Conservation (phyloP, 2,888 invertebrate genomes). For the Drosophila maculinotata region DNA sequence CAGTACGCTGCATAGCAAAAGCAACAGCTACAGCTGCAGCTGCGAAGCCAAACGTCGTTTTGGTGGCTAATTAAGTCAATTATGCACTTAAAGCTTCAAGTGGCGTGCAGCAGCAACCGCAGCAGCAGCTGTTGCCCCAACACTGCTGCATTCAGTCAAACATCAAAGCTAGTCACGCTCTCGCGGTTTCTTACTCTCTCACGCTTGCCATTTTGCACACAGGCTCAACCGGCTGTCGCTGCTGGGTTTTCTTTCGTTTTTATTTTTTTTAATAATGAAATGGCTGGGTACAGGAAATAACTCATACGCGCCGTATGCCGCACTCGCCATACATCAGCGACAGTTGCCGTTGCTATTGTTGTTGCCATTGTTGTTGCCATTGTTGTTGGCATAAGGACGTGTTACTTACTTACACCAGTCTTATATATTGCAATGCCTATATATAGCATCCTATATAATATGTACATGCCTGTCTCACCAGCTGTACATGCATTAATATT, state of each 20-base stretch:
- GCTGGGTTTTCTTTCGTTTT: no score
- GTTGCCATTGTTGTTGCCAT: constrained; percentile 23
- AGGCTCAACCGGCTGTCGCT: constrained; percentile 21
- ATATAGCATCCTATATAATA: constrained; percentile 34
- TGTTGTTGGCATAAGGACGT: constrained; percentile 65
- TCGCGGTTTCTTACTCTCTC: constrained; percentile 12
- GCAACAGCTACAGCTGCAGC: constrained; percentile 13
- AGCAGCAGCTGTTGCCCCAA: constrained; percentile 25
- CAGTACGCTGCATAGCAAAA: constrained; percentile 36
- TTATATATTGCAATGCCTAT: constrained; percentile 51
- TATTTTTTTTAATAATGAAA: constrained; percentile 75
- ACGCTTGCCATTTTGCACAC: constrained; percentile 5
- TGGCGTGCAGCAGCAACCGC: constrained; percentile 64
- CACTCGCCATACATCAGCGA: constrained; percentile 74
- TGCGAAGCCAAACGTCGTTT: constrained; percentile 65
- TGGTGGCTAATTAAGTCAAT: constrained; percentile 78
- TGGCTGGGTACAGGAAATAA: constrained; percentile 70
- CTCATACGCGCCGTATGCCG: constrained; percentile 79
- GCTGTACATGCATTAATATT: constrained; percentile 24
- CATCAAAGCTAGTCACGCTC: constrained; percentile 77
- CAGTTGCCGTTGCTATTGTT: constrained; percentile 45
- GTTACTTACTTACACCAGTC: constrained; percentile 67
- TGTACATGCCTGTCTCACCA: constrained; percentile 28
- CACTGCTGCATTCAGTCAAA: constrained; percentile 70
- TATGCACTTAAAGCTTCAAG: constrained; percentile 76